Evolutionary conservation across 2,113 vertebrate species (phyloP).

Genomic region (Seriola aureovittata): DNA sequence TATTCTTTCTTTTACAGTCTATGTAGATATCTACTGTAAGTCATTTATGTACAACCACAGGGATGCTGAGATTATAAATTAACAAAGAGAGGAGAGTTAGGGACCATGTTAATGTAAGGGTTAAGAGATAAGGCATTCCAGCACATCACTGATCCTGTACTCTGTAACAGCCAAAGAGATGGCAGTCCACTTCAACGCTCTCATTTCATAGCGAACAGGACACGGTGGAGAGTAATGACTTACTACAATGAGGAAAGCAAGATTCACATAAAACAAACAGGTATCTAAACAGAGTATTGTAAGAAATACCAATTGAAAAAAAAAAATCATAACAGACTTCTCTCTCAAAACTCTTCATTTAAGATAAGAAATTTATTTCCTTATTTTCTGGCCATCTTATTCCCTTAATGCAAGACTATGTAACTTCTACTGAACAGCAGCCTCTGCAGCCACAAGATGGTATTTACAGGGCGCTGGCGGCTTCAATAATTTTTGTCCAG

Average conservation of each 20-base stretch:
- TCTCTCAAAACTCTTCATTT: constrained; percentile 22
- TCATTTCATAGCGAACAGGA: constrained; percentile 46
- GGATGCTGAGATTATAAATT: constrained; percentile 46
- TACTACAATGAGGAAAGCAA: constrained; percentile 29
- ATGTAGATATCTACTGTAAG: constrained; percentile 67
- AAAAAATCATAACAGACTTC: background rate
- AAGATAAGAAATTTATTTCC: background rate
- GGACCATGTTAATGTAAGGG: constrained; percentile 51
- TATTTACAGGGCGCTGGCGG: background rate
- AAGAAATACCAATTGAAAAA: background rate
- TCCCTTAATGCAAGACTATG: background rate
- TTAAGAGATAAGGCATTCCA: constrained; percentile 77
- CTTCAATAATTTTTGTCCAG: background rate
- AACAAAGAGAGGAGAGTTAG: constrained; percentile 46
- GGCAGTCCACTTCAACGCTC: constrained; percentile 38
- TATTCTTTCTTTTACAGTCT: constrained; percentile 74
- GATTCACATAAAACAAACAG: constrained; percentile 33
- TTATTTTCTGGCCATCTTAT: constrained; percentile 6
- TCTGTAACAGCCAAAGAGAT: constrained; percentile 46
- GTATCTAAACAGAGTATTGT: background rate
- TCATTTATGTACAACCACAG: constrained; percentile 77
- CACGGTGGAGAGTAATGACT: constrained; percentile 29
- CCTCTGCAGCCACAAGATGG: background rate
- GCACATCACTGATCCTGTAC: constrained; percentile 64
- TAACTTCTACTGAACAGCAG: background rate